phyloP scores from a whole-genome alignment of 1,140 invertebrate genomes.

The Dendrolimus punctatus region DNA sequence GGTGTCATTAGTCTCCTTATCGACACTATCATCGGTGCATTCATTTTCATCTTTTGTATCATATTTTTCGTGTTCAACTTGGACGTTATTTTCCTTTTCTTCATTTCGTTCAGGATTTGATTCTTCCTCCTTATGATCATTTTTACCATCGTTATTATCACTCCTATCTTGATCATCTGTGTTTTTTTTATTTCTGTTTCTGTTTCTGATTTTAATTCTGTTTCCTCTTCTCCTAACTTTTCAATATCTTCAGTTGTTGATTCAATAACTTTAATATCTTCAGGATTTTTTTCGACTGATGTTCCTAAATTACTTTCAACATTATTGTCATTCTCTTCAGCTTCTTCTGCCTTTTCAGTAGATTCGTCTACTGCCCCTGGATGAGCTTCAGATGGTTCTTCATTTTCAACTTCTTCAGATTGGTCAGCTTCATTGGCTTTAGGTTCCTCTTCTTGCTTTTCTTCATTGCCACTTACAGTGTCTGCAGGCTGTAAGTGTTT shows the following conservation, averaged over 20 bases:
- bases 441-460: constrained; percentile 14
- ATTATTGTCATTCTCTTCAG: neutral
- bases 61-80: constrained; percentile 9
- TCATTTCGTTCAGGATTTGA: neutral
- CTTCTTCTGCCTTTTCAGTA: constrained; percentile 12
- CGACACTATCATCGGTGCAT: constrained; percentile 8
- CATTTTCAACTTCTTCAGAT: constrained; percentile 14
- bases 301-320: neutral
- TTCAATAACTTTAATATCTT: neutral
- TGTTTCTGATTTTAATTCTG: neutral
- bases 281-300: neutral
- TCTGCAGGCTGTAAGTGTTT: constrained; percentile 6
- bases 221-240: constrained; percentile 1
- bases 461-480: constrained; percentile 19
- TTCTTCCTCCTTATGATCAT: constrained; percentile 7
- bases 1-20: constrained; percentile 9
- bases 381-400: constrained; percentile 10
- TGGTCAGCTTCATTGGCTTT: constrained; percentile 13
- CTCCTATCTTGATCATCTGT: neutral
- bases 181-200: neutral
- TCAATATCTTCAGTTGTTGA: neutral
- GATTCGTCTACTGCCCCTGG: constrained; percentile 14
- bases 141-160: constrained; percentile 5
- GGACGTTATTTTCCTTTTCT: neutral
- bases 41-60: constrained; percentile 16